Percentiles rank a stretch among this genome's conserved stretches.
Conservation (phyloP, 1,140 invertebrate genomes). For the Cataglyphis hispanica region DNA sequence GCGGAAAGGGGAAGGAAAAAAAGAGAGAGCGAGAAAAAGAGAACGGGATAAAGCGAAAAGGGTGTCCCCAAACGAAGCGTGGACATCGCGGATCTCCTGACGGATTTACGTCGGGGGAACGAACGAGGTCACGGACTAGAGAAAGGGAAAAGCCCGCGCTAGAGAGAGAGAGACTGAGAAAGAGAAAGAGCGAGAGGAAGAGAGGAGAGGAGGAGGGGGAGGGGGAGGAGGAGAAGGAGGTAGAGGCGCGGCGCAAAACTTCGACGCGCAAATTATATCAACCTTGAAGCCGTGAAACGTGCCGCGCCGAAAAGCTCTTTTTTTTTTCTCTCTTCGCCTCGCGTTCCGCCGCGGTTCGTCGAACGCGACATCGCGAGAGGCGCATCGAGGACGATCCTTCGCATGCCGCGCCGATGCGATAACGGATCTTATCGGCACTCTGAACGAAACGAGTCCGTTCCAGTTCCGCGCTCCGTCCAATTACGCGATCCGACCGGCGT, state of each 20-base stretch:
- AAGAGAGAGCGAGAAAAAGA: slow-evolving; percentile 20
- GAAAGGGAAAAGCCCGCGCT: slow-evolving; percentile 67
- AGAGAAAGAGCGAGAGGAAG: too few relatives aligned
- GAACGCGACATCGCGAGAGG: slow-evolving; percentile 26
- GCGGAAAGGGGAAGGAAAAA: slow-evolving; percentile 38
- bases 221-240: too few relatives aligned
- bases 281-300: slow-evolving; percentile 62
- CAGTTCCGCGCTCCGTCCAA: slow-evolving; percentile 55
- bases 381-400: slow-evolving; percentile 32
- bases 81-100: slow-evolving; percentile 73
- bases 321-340: neutral
- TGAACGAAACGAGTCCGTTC: slow-evolving; percentile 53
- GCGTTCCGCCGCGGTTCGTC: slow-evolving; percentile 12
- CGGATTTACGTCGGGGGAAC: slow-evolving; percentile 74
- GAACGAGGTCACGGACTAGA: slow-evolving; percentile 77
- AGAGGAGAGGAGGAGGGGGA: too few relatives aligned
- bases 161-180: neutral
- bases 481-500: slow-evolving; percentile 34
- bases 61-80: slow-evolving; percentile 73
- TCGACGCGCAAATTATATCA: slow-evolving; percentile 61
- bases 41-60: slow-evolving; percentile 60
- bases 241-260: slow-evolving; percentile 54
- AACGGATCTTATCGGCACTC: slow-evolving; percentile 55
- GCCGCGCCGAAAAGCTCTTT: slow-evolving; percentile 17
- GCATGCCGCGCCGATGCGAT: slow-evolving; percentile 31